Base-by-base conservation (phyloP, 2,888 invertebrate species). In the Lapara coniferarum region DNA sequence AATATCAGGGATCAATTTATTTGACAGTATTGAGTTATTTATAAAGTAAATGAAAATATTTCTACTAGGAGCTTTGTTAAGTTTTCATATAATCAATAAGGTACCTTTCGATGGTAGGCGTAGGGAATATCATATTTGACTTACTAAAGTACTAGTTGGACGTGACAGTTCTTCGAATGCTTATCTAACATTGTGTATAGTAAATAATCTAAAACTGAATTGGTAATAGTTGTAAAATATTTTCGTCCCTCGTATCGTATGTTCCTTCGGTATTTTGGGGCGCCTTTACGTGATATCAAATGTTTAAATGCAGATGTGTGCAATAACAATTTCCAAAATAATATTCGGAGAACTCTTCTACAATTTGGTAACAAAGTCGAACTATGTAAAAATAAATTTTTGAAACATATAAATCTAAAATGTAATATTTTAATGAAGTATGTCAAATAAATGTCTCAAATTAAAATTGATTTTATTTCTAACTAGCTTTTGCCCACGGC, bases 361-460 rank as follows among this genome's bases (percentile, higher is more conserved):
- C 73, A 74, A 77, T 78, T 78, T 75, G 75, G 77, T 75, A 77
- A 79, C 75, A 19, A 55, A 74, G 77, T 76, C 75, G 78, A 77
- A 75, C 74, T 81, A 80, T 85, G 81, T 82, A 82, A 82, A 84
- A 79, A 85, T 78, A 84, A 85, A 83, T 81, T 80, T 80, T 78
- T 82, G 81, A 79, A 55, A 69, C 56, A 4, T 52, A 66, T 66
- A 66, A 57, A 68, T 49, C 37, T 66, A 63, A 63, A 63, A 63
- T 63, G 51, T 56, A 69, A 69, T 69, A 66, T 55, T 83, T 82
- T 85, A 85, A 86, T 84, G 81, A 81, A 86, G 79, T 88, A 87
- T 83, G 83, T 87, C 82, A 79, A 89, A 87, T 89, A 89, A 89
- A 90, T 87, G 88, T 89, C 89, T 87, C 84, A 86, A 89, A 84